Conservation (phyloP, 2,113 vertebrate genomes). For the Chrysochloris asiatica region DNA sequence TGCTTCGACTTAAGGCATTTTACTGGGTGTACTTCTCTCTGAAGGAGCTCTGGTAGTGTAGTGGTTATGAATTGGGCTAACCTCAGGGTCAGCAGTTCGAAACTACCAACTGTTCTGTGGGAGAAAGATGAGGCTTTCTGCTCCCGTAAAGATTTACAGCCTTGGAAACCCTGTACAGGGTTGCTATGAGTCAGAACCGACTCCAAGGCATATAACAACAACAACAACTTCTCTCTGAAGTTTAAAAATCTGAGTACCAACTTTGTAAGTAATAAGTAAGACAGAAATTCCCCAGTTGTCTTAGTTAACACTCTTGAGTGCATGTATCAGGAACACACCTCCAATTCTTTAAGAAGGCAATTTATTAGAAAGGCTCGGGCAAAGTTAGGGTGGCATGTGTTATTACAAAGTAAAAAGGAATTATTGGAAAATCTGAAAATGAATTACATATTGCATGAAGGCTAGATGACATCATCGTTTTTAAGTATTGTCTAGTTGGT, state of each 20-base stretch:
- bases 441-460: neutral
- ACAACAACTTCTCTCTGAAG: neutral
- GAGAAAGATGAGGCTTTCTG: too few relatives aligned
- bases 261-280: neutral
- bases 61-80: too few relatives aligned
- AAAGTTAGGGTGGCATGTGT: neutral
- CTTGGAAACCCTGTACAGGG: too few relatives aligned
- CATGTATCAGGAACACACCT: neutral
- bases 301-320: neutral
- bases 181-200: too few relatives aligned
- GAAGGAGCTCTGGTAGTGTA: too few relatives aligned
- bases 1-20: neutral
- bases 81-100: too few relatives aligned
- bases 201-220: too few relatives aligned
- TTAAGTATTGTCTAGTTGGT: too few relatives aligned
- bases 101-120: too few relatives aligned
- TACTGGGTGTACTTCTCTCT: neutral
- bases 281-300: neutral
- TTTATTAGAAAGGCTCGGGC: neutral
- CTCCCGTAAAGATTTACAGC: too few relatives aligned
- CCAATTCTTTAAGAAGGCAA: neutral
- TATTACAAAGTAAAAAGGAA: conserved; percentile 36
- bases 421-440: neutral
- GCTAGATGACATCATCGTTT: too few relatives aligned
- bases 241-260: neutral